Evolutionary conservation across 2,888 invertebrate species (phyloP).

Genomic region (Limulus polyphemus): DNA sequence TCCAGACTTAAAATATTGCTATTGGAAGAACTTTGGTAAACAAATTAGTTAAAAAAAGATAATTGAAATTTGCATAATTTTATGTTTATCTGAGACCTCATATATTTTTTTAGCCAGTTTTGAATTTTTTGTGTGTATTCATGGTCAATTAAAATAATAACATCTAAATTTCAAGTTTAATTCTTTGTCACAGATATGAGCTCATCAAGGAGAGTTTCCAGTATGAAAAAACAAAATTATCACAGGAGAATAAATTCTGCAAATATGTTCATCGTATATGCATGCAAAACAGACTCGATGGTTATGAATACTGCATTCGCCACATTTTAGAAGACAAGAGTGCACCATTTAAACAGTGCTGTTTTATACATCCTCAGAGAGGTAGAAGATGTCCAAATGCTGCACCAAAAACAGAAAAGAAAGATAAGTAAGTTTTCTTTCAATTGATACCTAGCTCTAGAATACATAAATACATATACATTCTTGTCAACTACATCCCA

Average conservation of each 20-base stretch:
- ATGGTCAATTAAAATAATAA: too few species aligned
- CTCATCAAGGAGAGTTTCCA: too few species aligned
- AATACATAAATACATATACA: neutral
- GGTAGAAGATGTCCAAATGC: constrained; percentile 64
- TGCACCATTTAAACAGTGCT: constrained; percentile 73
- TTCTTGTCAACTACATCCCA: too few species aligned
- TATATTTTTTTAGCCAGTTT: too few species aligned
- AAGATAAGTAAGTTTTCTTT: constrained; percentile 47
- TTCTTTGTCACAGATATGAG: too few species aligned
- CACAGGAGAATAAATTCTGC: constrained; percentile 22
- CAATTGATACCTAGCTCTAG: neutral
- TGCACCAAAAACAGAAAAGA: constrained; percentile 57
- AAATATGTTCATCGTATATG: constrained; percentile 33
- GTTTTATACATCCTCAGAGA: constrained; percentile 51
- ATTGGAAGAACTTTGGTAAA: too few species aligned
- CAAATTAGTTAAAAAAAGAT: too few species aligned
- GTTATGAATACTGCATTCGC: constrained; percentile 60
- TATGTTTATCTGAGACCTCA: too few species aligned
- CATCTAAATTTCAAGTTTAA: too few species aligned
- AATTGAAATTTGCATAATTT: too few species aligned
- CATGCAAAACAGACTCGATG: constrained; percentile 47
- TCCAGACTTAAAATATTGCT: too few species aligned
- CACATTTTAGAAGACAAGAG: constrained; percentile 71
- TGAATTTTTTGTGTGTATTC: too few species aligned
- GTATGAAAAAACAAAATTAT: constrained; percentile 2